Conservation (phyloP, 2,888 invertebrate species). For the Drosophila dives region DNA sequence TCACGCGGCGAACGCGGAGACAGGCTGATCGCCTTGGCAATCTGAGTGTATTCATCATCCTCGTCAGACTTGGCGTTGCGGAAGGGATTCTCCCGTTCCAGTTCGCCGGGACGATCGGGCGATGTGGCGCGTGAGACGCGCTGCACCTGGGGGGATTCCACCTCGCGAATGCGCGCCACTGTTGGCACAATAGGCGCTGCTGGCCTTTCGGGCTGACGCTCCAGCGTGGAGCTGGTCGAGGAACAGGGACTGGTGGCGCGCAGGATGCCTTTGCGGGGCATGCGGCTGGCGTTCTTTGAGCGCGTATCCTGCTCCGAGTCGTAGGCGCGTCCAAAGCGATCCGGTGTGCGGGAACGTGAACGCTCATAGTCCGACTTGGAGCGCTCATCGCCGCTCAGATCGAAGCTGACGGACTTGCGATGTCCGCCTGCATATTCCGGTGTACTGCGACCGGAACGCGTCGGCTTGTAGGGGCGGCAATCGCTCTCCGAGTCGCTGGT, state of each 20-base stretch:
- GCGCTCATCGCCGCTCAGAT: constrained; percentile 84
- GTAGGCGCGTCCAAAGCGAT: constrained; percentile 71
- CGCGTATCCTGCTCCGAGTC: constrained; percentile 84
- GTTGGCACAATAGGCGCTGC: constrained; percentile 78
- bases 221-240: constrained; percentile 79
- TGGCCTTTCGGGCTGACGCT: constrained; percentile 76
- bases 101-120: constrained; percentile 71
- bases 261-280: constrained; percentile 83
- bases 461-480: constrained; percentile 62
- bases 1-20: constrained; percentile 70
- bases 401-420: constrained; percentile 85
- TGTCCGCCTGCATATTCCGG: constrained; percentile 79
- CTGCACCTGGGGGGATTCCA: constrained; percentile 81
- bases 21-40: constrained; percentile 81
- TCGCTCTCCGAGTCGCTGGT: constrained; percentile 84
- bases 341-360: constrained; percentile 66
- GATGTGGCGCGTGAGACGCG: constrained; percentile 66
- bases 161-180: constrained; percentile 83
- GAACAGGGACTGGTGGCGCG: constrained; percentile 83
- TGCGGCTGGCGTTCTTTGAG: constrained; percentile 38
- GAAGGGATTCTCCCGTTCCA: constrained; percentile 85
- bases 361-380: constrained; percentile 83
- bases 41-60: constrained; percentile 82
- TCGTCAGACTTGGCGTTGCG: constrained; percentile 53
- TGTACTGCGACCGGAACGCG: constrained; percentile 82